Base-by-base conservation (phyloP, 1,140 invertebrate species). In the Nebria ingens region DNA sequence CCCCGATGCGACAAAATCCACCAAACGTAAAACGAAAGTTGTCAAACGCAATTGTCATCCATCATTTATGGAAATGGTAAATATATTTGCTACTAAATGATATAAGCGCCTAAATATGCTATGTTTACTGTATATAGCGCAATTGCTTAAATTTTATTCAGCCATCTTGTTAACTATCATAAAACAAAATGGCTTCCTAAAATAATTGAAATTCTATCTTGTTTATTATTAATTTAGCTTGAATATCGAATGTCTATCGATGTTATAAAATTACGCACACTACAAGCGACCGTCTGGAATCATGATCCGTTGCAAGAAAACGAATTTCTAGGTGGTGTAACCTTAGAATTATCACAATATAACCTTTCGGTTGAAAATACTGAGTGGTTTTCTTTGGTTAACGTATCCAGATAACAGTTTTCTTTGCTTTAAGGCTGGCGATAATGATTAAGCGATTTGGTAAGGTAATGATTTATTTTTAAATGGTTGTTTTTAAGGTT, bases 51-150 rank as follows among this genome's bases (percentile, higher is more conserved):
- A 89, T 67, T 91, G 88, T 67, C 90, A 97, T 76, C 94, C 94
- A 4, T 94, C 91, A 20, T 98, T 94, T 73, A 97, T 98, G 91
- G 94, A 98, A 82, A 93, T 93, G 87, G 89, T 94, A 73, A 76
- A 67, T 64, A n/a, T n/a, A n/a, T n/a, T n/a, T n/a, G n/a, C n/a
- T n/a, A n/a, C n/a, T n/a, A n/a, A n/a, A n/a, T n/a, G n/a, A n/a
- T n/a, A n/a, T n/a, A n/a, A n/a, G n/a, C n/a, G n/a, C n/a, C n/a
- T n/a, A n/a, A n/a, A n/a, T n/a, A n/a, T n/a, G n/a, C n/a, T n/a
- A n/a, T n/a, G n/a, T n/a, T n/a, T n/a, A n/a, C n/a, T n/a, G n/a
- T n/a, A n/a, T n/a, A n/a, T n/a, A n/a, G n/a, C n/a, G n/a, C n/a
- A n/a, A n/a, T n/a, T n/a, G n/a, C n/a, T n/a, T n/a, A n/a, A n/a